phyloP scores from a whole-genome alignment of 2,797 vertebrate species.

The Petrocephalus schoutedeni region DNA sequence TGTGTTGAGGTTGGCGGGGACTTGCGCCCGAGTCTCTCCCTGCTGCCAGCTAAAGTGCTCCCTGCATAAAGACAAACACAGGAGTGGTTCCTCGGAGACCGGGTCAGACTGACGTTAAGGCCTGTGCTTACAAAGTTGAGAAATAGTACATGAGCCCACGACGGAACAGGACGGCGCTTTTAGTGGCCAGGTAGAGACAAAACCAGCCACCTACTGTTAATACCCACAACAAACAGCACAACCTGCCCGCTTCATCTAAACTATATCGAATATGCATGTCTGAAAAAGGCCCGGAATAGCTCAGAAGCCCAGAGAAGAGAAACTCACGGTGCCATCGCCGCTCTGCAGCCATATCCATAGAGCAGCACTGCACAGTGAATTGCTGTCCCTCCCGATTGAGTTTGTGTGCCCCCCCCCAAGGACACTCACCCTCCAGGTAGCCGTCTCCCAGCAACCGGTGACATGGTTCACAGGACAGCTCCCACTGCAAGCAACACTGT shows the following conservation, averaged over 20 bases:
- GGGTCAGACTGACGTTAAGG: background rate
- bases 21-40: conserved; percentile 46
- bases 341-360: conserved; percentile 52
- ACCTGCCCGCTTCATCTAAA: background rate
- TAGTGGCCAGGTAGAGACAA: background rate
- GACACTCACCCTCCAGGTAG: conserved; percentile 28
- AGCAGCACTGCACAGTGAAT: conserved; percentile 39
- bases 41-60: conserved; percentile 44
- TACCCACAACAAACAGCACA: background rate
- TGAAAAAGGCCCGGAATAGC: background rate
- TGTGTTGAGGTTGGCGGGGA: conserved; percentile 54
- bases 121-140: background rate
- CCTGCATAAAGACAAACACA: conserved; percentile 36
- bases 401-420: conserved; percentile 37
- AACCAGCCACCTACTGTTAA: background rate
- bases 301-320: background rate
- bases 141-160: background rate
- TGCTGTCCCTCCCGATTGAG: conserved; percentile 48
- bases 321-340: conserved; percentile 55
- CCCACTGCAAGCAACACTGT: conserved; percentile 40
- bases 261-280: background rate
- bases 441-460: conserved; percentile 57
- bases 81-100: background rate
- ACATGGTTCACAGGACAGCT: conserved; percentile 10
- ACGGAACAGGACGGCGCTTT: background rate